phyloP scores from a whole-genome alignment of 2,113 vertebrate species.

The Lipotes vexillifer region DNA sequence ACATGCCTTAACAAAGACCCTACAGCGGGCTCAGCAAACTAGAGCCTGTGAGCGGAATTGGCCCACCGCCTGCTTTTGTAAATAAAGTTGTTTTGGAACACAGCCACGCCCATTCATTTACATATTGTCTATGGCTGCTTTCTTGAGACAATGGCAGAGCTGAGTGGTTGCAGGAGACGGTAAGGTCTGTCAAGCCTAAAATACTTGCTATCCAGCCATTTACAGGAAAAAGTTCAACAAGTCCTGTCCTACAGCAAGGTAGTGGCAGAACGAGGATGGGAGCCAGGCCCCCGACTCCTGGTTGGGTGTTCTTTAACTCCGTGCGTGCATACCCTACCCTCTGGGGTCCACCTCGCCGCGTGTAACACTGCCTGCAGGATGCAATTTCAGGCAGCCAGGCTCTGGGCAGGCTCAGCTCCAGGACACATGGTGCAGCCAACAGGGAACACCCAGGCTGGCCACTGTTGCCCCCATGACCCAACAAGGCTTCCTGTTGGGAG shows the following conservation, averaged over 20 bases:
- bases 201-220: not conserved
- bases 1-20: not conserved
- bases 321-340: too few species aligned
- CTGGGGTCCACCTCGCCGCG: not conserved
- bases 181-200: not conserved
- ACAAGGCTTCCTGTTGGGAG: not conserved
- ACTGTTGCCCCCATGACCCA: not conserved
- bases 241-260: not conserved
- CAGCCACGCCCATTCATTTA: not conserved
- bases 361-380: not conserved
- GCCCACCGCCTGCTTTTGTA: not conserved
- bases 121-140: not conserved
- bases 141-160: not conserved
- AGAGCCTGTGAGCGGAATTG: not conserved
- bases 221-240: not conserved
- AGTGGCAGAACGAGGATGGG: not conserved
- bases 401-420: not conserved
- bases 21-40: not conserved
- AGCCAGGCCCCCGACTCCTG: not conserved
- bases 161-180: not conserved
- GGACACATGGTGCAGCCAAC: not conserved
- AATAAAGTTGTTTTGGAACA: conserved; percentile 5
- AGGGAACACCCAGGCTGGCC: not conserved
- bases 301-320: not conserved
- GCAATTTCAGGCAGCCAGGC: not conserved